phyloP scores from a whole-genome alignment of 2,113 vertebrate genomes.

The Phoxinus phoxinus region DNA sequence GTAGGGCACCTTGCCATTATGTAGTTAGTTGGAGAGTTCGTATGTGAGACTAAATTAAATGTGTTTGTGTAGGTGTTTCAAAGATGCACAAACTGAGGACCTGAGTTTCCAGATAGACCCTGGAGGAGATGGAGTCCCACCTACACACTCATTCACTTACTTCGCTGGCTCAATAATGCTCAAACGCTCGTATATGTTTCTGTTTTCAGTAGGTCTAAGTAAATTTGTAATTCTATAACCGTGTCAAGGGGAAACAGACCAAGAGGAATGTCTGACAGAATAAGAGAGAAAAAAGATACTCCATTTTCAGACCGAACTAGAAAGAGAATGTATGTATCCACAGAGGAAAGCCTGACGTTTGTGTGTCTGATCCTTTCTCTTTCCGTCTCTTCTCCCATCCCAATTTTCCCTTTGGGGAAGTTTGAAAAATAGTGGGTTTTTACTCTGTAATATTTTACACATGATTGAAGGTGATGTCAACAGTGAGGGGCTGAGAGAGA shows the following conservation, averaged over 20 bases:
- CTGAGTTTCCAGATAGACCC: conserved; percentile 52
- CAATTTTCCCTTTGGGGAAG: conserved; percentile 57
- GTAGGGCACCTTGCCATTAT: conserved; percentile 49
- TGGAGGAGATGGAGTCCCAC: conserved; percentile 56
- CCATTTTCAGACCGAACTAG: conserved; percentile 34
- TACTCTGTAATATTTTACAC: conserved; percentile 68
- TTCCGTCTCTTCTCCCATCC: conserved; percentile 55
- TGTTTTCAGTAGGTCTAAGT: conserved; percentile 43
- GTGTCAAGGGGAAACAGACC: conserved; percentile 18
- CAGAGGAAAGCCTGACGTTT: conserved; percentile 58
- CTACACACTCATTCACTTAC: conserved; percentile 57
- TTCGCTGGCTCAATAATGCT: conserved; percentile 15
- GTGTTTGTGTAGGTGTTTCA: conserved; percentile 62
- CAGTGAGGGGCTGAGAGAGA: conserved; percentile 60
- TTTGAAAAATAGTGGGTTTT: conserved; percentile 67
- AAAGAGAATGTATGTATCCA: conserved; percentile 49
- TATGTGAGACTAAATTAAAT: conserved; percentile 60
- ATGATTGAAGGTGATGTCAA: conserved; percentile 72
- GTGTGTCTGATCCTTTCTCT: conserved; percentile 62
- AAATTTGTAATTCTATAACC: conserved; percentile 23
- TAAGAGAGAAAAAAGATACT: conserved; percentile 25
- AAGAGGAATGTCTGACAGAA: not conserved
- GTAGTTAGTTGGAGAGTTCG: conserved; percentile 50
- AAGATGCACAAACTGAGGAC: conserved; percentile 67
- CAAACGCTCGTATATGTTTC: not conserved